Evolutionary conservation across 1,140 invertebrate species (phyloP).

Genomic region (Tribolium castaneum): DNA sequence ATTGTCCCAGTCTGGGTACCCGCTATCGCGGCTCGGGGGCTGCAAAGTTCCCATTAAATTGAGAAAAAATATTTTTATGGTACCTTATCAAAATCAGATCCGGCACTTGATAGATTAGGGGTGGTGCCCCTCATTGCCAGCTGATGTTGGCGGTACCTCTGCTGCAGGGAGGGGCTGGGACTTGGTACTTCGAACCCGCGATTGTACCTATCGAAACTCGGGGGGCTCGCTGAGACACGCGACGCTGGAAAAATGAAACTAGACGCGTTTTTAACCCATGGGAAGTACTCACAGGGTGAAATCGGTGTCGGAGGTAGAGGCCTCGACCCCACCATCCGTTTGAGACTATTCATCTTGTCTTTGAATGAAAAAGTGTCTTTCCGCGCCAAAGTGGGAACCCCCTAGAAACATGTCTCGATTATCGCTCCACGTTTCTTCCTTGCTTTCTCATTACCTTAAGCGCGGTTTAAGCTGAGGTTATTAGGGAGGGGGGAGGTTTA

Average conservation of each 20-base stretch:
- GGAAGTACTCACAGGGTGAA: constrained; percentile 48
- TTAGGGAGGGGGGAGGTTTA: constrained; percentile 16
- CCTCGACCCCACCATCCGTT: constrained; percentile 57
- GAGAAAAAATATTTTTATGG: background rate
- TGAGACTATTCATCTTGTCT: constrained; percentile 61
- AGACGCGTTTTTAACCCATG: background rate
- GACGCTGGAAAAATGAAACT: constrained; percentile 46
- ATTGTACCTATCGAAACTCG: constrained; percentile 49
- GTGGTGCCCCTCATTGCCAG: constrained; percentile 66
- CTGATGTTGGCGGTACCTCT: constrained; percentile 75
- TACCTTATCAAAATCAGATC: constrained; percentile 57
- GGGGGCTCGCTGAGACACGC: constrained; percentile 47
- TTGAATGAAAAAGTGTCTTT: constrained; percentile 59
- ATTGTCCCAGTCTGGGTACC: constrained; percentile 65
- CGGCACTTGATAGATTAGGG: constrained; percentile 58
- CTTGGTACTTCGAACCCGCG: constrained; percentile 51
- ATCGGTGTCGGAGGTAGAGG: constrained; percentile 61
- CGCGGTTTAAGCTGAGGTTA: constrained; percentile 22
- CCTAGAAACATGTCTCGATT: constrained; percentile 56
- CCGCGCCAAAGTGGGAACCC: constrained; percentile 51
- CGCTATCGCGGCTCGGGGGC: constrained; percentile 63
- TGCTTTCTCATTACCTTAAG: constrained; percentile 24
- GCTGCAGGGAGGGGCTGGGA: constrained; percentile 66
- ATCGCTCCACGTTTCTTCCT: constrained; percentile 54
- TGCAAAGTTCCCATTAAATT: constrained; percentile 26